These are phyloP conservation scores for Pocillopora meandrina DNA, from an alignment of 92 coral and sea anemone genomes.

Conservation along the genomic window DNA sequence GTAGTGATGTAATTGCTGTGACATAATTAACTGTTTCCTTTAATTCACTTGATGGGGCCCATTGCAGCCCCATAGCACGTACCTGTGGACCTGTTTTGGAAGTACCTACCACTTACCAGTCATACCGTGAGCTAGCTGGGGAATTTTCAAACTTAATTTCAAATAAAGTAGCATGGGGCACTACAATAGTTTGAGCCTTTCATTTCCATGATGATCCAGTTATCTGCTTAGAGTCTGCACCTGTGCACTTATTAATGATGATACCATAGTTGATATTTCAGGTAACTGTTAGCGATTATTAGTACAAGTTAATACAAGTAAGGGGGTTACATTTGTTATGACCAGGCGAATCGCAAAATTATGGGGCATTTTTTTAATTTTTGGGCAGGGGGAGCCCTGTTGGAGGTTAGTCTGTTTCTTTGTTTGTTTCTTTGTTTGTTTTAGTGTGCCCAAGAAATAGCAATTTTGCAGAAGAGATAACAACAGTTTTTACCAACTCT, in stretches of 20 bases:
- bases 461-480: slow-evolving; percentile 11
- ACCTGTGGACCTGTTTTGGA: slow-evolving; percentile 63
- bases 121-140: slow-evolving; percentile 57
- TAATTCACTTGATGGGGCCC: slow-evolving; percentile 35
- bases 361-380: slow-evolving; percentile 6
- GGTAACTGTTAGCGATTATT: slow-evolving; percentile 33
- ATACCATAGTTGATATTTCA: slow-evolving; percentile 39
- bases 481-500: slow-evolving; percentile 14
- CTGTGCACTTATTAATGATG: neutral
- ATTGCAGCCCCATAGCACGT: slow-evolving; percentile 53
- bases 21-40: slow-evolving; percentile 47
- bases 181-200: slow-evolving; percentile 40
- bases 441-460: neutral
- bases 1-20: slow-evolving; percentile 53
- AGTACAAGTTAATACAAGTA: slow-evolving; percentile 27
- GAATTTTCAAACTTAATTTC: slow-evolving; percentile 49
- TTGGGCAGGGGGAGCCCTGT: no score
- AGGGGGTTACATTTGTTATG: neutral
- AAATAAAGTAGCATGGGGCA: slow-evolving; percentile 46
- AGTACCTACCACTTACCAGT: slow-evolving; percentile 56
- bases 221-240: slow-evolving; percentile 16
- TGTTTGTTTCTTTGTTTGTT: no score
- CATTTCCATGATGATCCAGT: slow-evolving; percentile 44
- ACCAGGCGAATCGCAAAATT: no score
- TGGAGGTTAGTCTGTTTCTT: no score